These are phyloP conservation scores for Biston stratarius DNA, from an alignment of 2,888 invertebrate species.

Conservation along the genomic window DNA sequence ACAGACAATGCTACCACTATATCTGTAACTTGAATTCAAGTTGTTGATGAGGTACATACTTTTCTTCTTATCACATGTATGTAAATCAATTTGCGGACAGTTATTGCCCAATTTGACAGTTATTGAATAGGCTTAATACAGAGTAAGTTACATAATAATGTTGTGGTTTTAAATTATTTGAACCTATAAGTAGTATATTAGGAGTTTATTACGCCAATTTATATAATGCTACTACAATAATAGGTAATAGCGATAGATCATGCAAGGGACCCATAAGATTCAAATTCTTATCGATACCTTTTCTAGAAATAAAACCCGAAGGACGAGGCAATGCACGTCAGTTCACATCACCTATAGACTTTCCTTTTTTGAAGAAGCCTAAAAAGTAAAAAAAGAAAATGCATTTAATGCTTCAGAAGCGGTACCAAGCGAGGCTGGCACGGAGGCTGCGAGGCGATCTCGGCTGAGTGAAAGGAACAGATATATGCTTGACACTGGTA, in stretches of 20 bases:
- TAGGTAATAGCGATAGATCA: slow-evolving; percentile 1
- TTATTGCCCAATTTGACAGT: not conserved
- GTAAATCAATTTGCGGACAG: not conserved
- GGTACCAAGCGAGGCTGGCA: slow-evolving; percentile 59
- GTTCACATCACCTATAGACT: slow-evolving; percentile 38
- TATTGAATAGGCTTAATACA: no score
- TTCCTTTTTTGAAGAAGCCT: slow-evolving; percentile 50
- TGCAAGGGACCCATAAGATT: slow-evolving; percentile 1
- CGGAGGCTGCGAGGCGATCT: slow-evolving; percentile 62
- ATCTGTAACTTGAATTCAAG: not conserved
- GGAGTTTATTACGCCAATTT: not conserved
- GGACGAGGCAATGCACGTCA: slow-evolving; percentile 21
- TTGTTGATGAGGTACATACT: not conserved
- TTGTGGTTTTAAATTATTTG: not conserved
- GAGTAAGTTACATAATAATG: no score
- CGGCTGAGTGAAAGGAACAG: slow-evolving; percentile 60
- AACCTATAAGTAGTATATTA: not conserved
- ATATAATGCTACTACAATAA: not conserved
- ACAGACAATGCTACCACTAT: not conserved
- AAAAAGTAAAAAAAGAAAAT: slow-evolving; percentile 59
- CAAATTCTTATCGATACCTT: slow-evolving; percentile 2
- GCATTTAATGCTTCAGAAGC: slow-evolving; percentile 63
- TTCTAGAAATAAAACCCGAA: slow-evolving; percentile 10
- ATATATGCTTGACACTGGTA: slow-evolving; percentile 48
- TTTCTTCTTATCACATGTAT: not conserved